phyloP scores from a whole-genome alignment of 2,888 invertebrate genomes.

The Craniophora ligustri region DNA sequence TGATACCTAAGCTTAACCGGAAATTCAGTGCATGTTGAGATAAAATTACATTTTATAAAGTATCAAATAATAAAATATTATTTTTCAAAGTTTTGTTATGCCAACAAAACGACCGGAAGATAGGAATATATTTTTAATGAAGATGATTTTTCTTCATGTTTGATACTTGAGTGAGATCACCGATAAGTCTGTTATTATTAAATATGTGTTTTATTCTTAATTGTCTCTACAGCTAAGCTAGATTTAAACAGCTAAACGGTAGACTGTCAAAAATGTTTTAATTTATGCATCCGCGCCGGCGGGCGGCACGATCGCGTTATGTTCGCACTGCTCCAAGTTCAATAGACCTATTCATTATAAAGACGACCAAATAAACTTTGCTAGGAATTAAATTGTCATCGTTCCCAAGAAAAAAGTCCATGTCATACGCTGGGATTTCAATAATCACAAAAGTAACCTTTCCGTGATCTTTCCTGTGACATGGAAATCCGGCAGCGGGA shows the following conservation, averaged over 20 bases:
- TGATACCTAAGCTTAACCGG: constrained; percentile 31
- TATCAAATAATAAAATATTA: constrained; percentile 25
- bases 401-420: constrained; percentile 18
- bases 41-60: constrained; percentile 34
- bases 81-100: constrained; percentile 16
- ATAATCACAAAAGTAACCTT: neutral
- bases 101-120: constrained; percentile 12
- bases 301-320: constrained; percentile 52
- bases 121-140: too few relatives aligned
- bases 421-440: constrained; percentile 3
- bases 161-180: constrained; percentile 1
- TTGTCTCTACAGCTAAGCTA: constrained; percentile 9
- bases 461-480: neutral
- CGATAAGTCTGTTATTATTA: constrained; percentile 14
- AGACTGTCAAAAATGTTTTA: constrained; percentile 49
- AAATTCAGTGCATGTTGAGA: constrained; percentile 29
- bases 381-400: constrained; percentile 17
- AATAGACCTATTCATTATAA: constrained; percentile 77
- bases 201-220: neutral
- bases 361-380: constrained; percentile 38
- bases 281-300: constrained; percentile 56
- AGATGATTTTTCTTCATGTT: constrained; percentile 14
- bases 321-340: constrained; percentile 69
- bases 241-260: constrained; percentile 22
- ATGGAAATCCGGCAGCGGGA: neutral